These are phyloP conservation scores for Oscheius sp. DNA, from an alignment of 2,888 invertebrate species.

Conservation along the genomic window DNA sequence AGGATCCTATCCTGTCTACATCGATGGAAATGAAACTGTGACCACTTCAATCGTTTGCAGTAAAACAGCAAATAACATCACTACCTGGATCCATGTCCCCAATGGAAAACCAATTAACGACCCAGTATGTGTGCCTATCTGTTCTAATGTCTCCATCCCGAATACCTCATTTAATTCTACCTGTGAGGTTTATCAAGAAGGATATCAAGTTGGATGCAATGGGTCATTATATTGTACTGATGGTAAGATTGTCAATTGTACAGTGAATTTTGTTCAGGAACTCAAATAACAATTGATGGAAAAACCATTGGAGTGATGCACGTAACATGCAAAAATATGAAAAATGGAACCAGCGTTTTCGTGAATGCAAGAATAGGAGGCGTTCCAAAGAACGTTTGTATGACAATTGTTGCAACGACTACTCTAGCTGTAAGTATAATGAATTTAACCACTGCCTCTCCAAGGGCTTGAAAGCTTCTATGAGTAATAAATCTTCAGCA, in stretches of 20 bases:
- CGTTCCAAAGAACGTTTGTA: no score
- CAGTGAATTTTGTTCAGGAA: no score
- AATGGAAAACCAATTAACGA: neutral
- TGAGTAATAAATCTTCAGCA: no score
- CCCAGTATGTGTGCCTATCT: neutral
- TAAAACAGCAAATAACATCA: neutral
- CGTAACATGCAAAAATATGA: neutral
- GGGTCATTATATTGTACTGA: neutral
- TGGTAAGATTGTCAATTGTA: neutral
- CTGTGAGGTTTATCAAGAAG: neutral
- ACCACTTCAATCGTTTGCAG: neutral
- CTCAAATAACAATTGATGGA: no score
- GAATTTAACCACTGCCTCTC: no score
- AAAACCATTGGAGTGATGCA: no score
- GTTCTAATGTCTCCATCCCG: neutral
- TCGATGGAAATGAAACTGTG: neutral
- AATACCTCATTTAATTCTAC: neutral
- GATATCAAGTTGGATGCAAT: slow-evolving; percentile 6
- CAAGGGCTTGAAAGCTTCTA: no score
- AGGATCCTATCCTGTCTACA: neutral
- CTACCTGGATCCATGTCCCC: neutral
- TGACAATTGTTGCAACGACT: no score
- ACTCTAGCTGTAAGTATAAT: no score
- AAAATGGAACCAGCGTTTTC: neutral
- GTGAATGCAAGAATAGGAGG: no score